Evolutionary conservation across 2,888 invertebrate genomes (phyloP).

Genomic region (Andrena hattorfiana): DNA sequence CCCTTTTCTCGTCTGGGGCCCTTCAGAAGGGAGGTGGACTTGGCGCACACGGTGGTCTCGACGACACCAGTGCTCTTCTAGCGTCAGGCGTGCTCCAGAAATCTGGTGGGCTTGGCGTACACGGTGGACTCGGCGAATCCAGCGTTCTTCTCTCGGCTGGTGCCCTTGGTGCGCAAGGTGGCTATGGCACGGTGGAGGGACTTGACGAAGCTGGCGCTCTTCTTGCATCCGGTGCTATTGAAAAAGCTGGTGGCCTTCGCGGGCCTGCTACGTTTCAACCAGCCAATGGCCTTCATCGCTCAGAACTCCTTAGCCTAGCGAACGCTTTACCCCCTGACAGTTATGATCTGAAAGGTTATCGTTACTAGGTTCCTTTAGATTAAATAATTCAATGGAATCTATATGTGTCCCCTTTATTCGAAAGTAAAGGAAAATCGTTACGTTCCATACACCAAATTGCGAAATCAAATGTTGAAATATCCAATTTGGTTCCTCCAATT

Average conservation of each 20-base stretch:
- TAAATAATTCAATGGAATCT: slow-evolving; percentile 17
- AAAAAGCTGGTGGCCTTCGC: slow-evolving; percentile 6
- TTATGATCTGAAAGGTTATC: slow-evolving; percentile 73
- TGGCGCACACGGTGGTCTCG: not conserved
- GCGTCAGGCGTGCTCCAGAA: not conserved
- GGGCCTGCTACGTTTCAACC: not conserved
- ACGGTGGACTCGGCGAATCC: not conserved
- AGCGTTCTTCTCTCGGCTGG: not conserved
- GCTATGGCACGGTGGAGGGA: not conserved
- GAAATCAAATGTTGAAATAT: slow-evolving; percentile 36
- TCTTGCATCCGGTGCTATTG: not conserved
- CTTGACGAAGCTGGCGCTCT: not conserved
- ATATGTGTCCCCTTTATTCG: slow-evolving; percentile 17
- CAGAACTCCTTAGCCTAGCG: slow-evolving; percentile 48
- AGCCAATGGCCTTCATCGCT: slow-evolving; percentile 16
- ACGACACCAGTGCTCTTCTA: slow-evolving; percentile 5
- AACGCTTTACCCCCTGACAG: slow-evolving; percentile 70
- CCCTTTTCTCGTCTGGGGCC: not conserved
- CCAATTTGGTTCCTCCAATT: not conserved
- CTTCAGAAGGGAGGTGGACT: not conserved
- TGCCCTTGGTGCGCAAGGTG: not conserved
- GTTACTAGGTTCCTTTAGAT: slow-evolving; percentile 43
- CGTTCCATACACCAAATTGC: slow-evolving; percentile 30
- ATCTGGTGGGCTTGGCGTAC: not conserved
- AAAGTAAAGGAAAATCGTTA: slow-evolving; percentile 8